These are phyloP conservation scores for Caenorhabditis imperialis DNA, from an alignment of 2,888 invertebrate species.

Conservation along the genomic window DNA sequence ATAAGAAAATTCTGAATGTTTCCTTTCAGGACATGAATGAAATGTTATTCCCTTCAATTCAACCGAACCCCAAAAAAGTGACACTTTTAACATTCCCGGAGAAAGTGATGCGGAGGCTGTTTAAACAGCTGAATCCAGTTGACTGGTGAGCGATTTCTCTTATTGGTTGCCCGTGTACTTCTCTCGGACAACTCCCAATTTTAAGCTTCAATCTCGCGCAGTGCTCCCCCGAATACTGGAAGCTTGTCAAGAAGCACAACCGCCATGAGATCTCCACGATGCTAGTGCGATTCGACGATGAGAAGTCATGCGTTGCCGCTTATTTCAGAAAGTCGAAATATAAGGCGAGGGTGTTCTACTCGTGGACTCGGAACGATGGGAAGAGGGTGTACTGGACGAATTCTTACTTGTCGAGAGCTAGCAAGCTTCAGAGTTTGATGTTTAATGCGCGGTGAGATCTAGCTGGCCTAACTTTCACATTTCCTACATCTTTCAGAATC, in stretches of 20 bases:
- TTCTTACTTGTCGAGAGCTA: slow-evolving; percentile 5
- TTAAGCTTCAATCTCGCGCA: slow-evolving; percentile 6
- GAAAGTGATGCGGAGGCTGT: background rate
- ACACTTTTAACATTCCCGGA: background rate
- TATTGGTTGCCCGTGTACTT: no score
- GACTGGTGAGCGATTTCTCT: background rate
- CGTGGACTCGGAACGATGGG: slow-evolving; percentile 20
- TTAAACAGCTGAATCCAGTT: slow-evolving; percentile 1
- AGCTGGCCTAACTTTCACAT: background rate
- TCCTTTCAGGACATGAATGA: no score
- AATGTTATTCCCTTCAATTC: no score
- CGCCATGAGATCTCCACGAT: background rate
- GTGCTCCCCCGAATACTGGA: no score
- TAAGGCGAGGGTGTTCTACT: slow-evolving; percentile 25
- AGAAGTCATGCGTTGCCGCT: slow-evolving; percentile 14
- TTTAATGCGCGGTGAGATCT: slow-evolving; percentile 8
- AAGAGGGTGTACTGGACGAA: slow-evolving; percentile 8
- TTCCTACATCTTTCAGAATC: background rate
- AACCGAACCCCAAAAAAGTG: background rate
- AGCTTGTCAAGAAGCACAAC: background rate
- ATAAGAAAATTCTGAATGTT: no score
- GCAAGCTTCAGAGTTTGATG: slow-evolving; percentile 14
- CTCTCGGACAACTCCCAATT: background rate
- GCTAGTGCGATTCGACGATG: slow-evolving; percentile 21
- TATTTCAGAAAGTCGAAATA: slow-evolving; percentile 20